Percentiles rank a stretch among this genome's conserved stretches.
These are phyloP conservation scores for Tringa solitaria DNA, from an alignment of 2,113 vertebrate genomes.

Conservation along the genomic window DNA sequence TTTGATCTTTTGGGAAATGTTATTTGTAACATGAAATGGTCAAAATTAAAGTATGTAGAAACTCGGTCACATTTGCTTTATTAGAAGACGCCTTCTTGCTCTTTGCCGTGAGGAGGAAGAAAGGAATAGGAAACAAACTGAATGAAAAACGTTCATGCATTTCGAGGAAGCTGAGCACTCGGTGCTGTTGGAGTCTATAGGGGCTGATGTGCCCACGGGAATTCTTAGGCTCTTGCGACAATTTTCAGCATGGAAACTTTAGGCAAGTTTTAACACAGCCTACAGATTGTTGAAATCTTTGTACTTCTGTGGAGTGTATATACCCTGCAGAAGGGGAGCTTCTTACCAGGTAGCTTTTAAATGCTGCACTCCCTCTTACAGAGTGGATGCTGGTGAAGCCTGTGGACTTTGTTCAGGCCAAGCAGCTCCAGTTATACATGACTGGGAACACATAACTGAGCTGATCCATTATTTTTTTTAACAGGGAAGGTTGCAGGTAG, in stretches of 20 bases:
- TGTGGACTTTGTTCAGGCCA: background rate
- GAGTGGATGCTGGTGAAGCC: background rate
- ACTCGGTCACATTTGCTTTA: background rate
- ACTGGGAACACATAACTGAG: background rate
- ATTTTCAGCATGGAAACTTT: background rate
- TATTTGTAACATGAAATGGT: background rate
- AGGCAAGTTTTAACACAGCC: background rate
- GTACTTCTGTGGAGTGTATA: background rate
- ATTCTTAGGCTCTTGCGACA: background rate
- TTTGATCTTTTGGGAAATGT: background rate
- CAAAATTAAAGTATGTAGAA: background rate
- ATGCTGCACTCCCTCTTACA: background rate
- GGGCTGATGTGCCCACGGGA: background rate
- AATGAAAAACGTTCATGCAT: accelerated
- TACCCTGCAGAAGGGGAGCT: background rate
- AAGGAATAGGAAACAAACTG: background rate
- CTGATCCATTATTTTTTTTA: background rate
- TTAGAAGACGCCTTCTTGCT: background rate
- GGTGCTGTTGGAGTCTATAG: background rate
- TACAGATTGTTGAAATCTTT: background rate
- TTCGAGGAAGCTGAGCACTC: background rate
- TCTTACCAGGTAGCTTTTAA: background rate
- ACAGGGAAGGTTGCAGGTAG: background rate
- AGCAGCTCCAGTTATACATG: background rate
- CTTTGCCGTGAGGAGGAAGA: background rate